Evolutionary conservation across 2,797 vertebrate species (phyloP).

Genomic region (Eulemur albifrons): DNA sequence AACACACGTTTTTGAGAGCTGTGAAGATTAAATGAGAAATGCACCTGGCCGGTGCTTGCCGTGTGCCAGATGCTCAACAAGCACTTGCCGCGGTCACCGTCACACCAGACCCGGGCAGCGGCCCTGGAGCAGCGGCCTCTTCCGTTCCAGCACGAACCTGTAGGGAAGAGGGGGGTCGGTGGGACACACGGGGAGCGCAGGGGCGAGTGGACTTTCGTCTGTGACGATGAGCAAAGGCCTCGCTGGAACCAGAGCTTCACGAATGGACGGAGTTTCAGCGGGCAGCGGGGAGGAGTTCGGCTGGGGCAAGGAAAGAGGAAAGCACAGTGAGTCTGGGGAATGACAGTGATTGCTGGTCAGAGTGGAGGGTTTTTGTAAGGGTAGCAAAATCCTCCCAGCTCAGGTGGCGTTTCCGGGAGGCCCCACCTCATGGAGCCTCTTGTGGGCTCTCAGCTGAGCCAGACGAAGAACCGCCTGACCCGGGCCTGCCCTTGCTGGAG

Average conservation of each 20-base stretch:
- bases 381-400: not conserved
- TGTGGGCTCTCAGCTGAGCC: not conserved
- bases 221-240: not conserved
- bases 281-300: not conserved
- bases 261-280: not conserved
- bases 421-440: too few species aligned
- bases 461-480: not conserved
- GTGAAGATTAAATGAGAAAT: constrained; percentile 1
- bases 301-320: not conserved
- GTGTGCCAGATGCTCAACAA: not conserved
- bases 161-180: not conserved
- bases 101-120: not conserved
- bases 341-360: not conserved
- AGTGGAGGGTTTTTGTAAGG: not conserved
- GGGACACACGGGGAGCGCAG: not conserved
- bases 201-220: not conserved
- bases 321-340: not conserved
- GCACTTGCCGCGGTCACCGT: not conserved
- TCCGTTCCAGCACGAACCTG: not conserved
- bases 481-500: not conserved
- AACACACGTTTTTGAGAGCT: not conserved
- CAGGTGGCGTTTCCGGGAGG: not conserved
- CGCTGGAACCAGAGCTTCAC: not conserved
- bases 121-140: not conserved
- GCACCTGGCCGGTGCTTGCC: not conserved